Evolutionary conservation across 2,888 invertebrate genomes (phyloP), one percentile per base, ranked within the genome.

Genomic region (Orchesellides sinensis): DNA sequence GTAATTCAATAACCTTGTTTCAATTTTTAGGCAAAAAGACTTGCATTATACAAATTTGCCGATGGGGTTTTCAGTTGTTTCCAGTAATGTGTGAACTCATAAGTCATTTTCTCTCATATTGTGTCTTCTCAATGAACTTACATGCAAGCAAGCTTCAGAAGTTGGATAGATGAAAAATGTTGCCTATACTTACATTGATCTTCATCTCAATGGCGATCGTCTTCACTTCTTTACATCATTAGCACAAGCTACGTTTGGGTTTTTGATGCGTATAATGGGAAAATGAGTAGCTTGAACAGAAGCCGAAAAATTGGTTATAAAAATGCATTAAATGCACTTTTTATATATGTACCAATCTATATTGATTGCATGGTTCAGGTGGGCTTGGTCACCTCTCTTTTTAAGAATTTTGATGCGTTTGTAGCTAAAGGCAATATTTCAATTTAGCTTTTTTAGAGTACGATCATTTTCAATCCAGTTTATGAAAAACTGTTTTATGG

Each of bases 201-300:
- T n/a, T n/a, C n/a, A n/a, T n/a, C n/a, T n/a, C n/a, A n/a, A n/a
- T n/a, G n/a, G n/a, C n/a, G n/a, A n/a, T n/a, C n/a, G n/a, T n/a
- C n/a, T n/a, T n/a, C n/a, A n/a, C n/a, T n/a, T n/a, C n/a, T n/a
- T n/a, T n/a, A n/a, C n/a, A n/a, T 54, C 54, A 54, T 54, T 54
- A 54, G 54, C 54, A 54, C 54, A n/a, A 23, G 4, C 12, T 25
- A 25, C 2, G 10, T 12, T 25, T 2, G 1, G 25, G 25, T 19
- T 72, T 29, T 65, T 72, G 79, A 79, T 56, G 66, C 32, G 66
- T 56, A 45, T 79, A 79, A 79, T 79, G 66, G 72, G 72, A 79
- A 79, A 79, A 79, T 79, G 72, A 72, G 65, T 72, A 63, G 70
- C 45, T 79, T 79, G 54, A 54, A 52, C 52, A 63, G 65, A 74